A percentile compares a stretch with the other conserved stretches of the same genome.
Conservation (phyloP, 2,113 vertebrate genomes). For the Monopterus albus region DNA sequence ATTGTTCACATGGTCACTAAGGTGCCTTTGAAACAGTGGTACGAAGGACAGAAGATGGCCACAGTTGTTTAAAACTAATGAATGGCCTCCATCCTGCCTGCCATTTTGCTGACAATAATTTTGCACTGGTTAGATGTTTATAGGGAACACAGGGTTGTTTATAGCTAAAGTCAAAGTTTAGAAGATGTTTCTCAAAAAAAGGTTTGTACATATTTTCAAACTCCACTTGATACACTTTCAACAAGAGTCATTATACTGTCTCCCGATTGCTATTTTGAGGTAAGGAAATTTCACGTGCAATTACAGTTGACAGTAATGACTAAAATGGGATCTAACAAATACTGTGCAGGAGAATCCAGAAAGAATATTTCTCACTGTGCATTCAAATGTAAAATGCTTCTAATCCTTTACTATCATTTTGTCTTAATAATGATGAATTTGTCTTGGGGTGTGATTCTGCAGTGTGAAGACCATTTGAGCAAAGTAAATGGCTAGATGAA, state of each 20-base stretch:
- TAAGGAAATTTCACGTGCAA: constrained; percentile 57
- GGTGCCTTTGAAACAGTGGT: constrained; percentile 50
- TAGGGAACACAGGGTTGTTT: constrained; percentile 27
- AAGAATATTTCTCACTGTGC: constrained; percentile 60
- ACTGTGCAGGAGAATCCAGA: constrained; percentile 58
- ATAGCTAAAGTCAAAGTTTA: constrained; percentile 8
- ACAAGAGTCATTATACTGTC: not conserved
- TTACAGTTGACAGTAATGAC: constrained; percentile 53
- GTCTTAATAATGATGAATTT: constrained; percentile 52
- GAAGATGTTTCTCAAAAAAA: not conserved
- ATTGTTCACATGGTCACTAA: constrained; percentile 69
- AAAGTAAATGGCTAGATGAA: constrained; percentile 27
- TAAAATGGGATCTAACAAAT: constrained; percentile 22
- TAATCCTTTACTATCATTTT: constrained; percentile 71
- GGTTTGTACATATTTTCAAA: not conserved
- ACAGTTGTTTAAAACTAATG: constrained; percentile 55
- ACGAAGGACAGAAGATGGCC: constrained; percentile 42
- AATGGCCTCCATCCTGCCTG: constrained; percentile 37
- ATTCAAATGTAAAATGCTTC: constrained; percentile 70
- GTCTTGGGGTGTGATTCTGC: constrained; percentile 32
- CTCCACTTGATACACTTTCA: constrained; percentile 12
- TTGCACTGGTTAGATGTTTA: constrained; percentile 32
- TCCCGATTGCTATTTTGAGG: constrained; percentile 37
- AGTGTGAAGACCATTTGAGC: constrained; percentile 27
- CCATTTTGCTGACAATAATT: constrained; percentile 41